Conservation (phyloP, 2,888 invertebrate genomes). For the Volucella zonaria region DNA sequence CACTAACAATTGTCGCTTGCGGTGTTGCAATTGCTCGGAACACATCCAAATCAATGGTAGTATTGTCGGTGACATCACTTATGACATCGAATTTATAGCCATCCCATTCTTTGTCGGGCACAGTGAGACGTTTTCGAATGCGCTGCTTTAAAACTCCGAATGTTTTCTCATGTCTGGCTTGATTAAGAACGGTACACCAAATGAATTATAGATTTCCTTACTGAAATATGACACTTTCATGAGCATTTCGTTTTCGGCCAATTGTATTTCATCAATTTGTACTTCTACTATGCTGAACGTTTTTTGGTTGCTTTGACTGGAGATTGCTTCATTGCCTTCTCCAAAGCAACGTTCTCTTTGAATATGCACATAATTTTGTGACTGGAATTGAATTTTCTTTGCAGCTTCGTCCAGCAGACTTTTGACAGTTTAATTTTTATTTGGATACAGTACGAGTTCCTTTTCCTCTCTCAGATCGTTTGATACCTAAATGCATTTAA, state of each 20-base stretch:
- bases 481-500: conserved; percentile 93
- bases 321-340: conserved; percentile 81
- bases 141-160: conserved; percentile 93
- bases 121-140: conserved; percentile 94
- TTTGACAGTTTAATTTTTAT: conserved; percentile 95
- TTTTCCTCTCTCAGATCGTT: conserved; percentile 96
- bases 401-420: conserved; percentile 96
- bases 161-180: conserved; percentile 94
- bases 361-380: conserved; percentile 88
- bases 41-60: conserved; percentile 78
- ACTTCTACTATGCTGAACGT: conserved; percentile 95
- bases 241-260: conserved; percentile 92
- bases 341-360: conserved; percentile 88
- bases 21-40: conserved; percentile 76
- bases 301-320: conserved; percentile 84
- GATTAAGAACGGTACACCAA: conserved; percentile 95
- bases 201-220: conserved; percentile 96
- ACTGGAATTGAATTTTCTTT: conserved; percentile 93
- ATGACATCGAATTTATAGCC: conserved; percentile 97
- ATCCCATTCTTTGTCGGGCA: conserved; percentile 98
- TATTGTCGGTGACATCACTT: conserved; percentile 89
- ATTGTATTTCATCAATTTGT: conserved; percentile 92
- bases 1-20: conserved; percentile 80
- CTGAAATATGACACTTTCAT: conserved; percentile 98
- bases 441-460: conserved; percentile 97